Evolutionary conservation across 1,140 invertebrate species (phyloP).

Genomic region (Artemia franciscana): DNA sequence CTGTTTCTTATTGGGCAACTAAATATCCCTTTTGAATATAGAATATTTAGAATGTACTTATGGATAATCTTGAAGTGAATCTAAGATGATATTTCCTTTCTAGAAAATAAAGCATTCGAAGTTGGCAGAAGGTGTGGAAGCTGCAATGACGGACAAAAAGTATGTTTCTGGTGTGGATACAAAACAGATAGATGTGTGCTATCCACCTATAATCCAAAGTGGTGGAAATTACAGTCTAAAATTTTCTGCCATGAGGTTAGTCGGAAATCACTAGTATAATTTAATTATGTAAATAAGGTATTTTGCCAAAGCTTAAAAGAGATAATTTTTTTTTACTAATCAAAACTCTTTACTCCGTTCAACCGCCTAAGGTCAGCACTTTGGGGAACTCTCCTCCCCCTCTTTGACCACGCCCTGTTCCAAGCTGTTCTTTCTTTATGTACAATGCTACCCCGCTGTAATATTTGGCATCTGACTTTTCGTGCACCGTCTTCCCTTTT

Average conservation of each 20-base stretch:
- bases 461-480: too few relatives aligned
- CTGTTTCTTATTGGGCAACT: too few relatives aligned
- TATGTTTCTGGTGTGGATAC: constrained; percentile 72
- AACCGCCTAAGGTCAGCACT: neutral
- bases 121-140: constrained; percentile 78
- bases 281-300: neutral
- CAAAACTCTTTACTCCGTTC: neutral
- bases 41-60: too few relatives aligned
- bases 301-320: neutral
- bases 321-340: constrained; percentile 5
- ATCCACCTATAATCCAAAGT: constrained; percentile 93
- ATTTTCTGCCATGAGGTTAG: constrained; percentile 54
- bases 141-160: constrained; percentile 74
- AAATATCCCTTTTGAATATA: too few relatives aligned
- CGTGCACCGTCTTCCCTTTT: too few relatives aligned
- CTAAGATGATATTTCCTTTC: too few relatives aligned
- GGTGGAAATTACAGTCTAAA: constrained; percentile 92
- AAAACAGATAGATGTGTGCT: constrained; percentile 80
- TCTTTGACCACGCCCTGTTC: too few relatives aligned
- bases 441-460: too few relatives aligned
- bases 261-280: too few relatives aligned
- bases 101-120: constrained; percentile 78
- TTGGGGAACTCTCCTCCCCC: neutral
- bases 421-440: too few relatives aligned
- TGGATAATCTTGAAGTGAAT: too few relatives aligned